Base-by-base conservation (phyloP, 2,888 invertebrate genomes). In the Teinopalpus imperialis region DNA sequence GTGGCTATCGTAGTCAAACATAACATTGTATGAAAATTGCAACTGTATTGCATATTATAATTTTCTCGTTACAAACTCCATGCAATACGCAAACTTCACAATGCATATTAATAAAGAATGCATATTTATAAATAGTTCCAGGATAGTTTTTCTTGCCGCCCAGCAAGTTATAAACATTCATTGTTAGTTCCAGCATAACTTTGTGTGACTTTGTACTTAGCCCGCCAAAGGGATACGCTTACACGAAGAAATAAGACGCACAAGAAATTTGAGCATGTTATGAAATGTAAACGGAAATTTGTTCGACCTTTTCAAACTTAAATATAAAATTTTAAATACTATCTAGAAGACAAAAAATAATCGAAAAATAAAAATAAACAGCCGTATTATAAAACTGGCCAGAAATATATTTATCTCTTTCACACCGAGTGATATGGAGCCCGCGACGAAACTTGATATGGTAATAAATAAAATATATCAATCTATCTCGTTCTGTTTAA, bases 381-480 rank as follows among this genome's bases (percentile, higher is more conserved):
- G 9, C 13, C n/a, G 9, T 0, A 1, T 3, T 12, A 7, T 23
- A 16, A 18, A 9, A 24, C 20, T 14, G 12, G 14, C 13, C 56
- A 61, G 61, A 61, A 56, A 63, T 69, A 69, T 66, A 59, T 63
- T 57, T 51, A 56, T 82, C 78, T 68, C 79, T 62, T 56, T 81
- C 72, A 51, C 67, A 66, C 76, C 50, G 46, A 53, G 51, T 57
- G 62, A 62, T 65, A 63, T 64, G 57, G 63, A 72, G 60, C 69
- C 61, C 59, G 61, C 63, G 63, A 54, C 53, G 79, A 61, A 76
- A 79, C 79, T 74, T 76, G 75, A 86, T 86, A 85, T 72, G 78
- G 79, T 71, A 82, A 81, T 86, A 82, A 85, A 83, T 82, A 76
- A 80, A 81, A 78, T 74, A 76, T 68, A 63, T 66, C 54, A 41